phyloP scores from a whole-genome alignment of 2,113 vertebrate species.

The Ovis canadensis region DNA sequence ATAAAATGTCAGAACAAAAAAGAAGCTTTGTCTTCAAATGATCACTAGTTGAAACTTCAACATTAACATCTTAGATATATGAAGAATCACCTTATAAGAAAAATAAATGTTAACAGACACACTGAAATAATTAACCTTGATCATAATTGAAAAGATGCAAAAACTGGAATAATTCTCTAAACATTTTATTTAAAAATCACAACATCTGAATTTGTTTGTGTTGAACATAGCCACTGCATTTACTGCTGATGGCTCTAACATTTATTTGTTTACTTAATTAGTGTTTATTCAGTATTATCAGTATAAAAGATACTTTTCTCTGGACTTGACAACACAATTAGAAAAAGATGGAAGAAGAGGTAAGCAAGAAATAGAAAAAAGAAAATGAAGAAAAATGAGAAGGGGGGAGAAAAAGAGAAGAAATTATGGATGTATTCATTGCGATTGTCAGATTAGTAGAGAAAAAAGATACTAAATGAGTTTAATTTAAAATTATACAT shows the following conservation, averaged over 20 bases:
- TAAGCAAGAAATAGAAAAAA: neutral
- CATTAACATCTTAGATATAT: neutral
- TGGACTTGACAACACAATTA: neutral
- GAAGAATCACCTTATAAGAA: neutral
- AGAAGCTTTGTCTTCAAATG: neutral
- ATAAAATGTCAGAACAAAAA: neutral
- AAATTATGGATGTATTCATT: neutral
- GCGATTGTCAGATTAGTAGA: neutral
- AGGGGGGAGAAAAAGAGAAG: neutral
- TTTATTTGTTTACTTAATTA: neutral
- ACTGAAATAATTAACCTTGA: neutral
- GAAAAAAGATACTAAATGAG: neutral
- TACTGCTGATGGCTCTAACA: neutral
- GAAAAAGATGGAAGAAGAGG: neutral
- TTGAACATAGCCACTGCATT: neutral
- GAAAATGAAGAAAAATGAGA: neutral
- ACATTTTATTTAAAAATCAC: neutral
- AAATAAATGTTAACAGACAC: neutral
- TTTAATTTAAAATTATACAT: neutral
- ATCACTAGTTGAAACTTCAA: neutral
- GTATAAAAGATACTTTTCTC: neutral
- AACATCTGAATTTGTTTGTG: neutral
- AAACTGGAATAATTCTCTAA: neutral
- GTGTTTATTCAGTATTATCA: neutral
- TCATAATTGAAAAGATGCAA: neutral